phyloP scores from a whole-genome alignment of 2,113 vertebrate genomes.

The Holacanthus passer region DNA sequence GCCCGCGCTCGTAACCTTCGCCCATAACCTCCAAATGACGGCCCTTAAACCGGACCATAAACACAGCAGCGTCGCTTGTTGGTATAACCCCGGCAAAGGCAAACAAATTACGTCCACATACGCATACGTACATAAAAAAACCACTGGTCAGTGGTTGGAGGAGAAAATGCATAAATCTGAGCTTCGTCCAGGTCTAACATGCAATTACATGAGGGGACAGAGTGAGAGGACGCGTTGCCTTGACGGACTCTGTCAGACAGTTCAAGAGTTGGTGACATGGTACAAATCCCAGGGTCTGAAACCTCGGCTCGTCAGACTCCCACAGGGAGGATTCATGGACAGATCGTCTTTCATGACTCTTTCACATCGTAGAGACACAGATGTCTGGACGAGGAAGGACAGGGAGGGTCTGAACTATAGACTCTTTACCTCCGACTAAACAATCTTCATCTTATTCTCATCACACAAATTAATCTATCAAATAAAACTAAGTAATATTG shows the following conservation, averaged over 20 bases:
- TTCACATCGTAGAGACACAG: slow-evolving; percentile 44
- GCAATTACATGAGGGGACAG: slow-evolving; percentile 36
- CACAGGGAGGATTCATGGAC: slow-evolving; percentile 47
- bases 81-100: slow-evolving; percentile 37
- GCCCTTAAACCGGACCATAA: slow-evolving; percentile 59
- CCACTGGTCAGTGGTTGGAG: slow-evolving; percentile 31
- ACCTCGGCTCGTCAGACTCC: slow-evolving; percentile 43
- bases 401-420: neutral
- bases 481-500: too few species aligned
- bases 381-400: slow-evolving; percentile 35
- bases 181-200: slow-evolving; percentile 22
- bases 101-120: slow-evolving; percentile 64
- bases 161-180: slow-evolving; percentile 16
- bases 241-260: slow-evolving; percentile 19
- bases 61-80: slow-evolving; percentile 26
- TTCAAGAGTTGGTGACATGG: slow-evolving; percentile 38
- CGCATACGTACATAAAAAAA: slow-evolving; percentile 26
- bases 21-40: slow-evolving; percentile 63
- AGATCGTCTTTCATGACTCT: slow-evolving; percentile 60
- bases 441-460: too few species aligned
- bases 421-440: slow-evolving; percentile 17
- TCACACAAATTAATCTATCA: too few species aligned
- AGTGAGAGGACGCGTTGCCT: slow-evolving; percentile 7
- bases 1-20: slow-evolving; percentile 55
- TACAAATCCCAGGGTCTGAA: slow-evolving; percentile 58